Evolutionary conservation across 1,140 invertebrate species (phyloP).

Genomic region (Ladona fulva): DNA sequence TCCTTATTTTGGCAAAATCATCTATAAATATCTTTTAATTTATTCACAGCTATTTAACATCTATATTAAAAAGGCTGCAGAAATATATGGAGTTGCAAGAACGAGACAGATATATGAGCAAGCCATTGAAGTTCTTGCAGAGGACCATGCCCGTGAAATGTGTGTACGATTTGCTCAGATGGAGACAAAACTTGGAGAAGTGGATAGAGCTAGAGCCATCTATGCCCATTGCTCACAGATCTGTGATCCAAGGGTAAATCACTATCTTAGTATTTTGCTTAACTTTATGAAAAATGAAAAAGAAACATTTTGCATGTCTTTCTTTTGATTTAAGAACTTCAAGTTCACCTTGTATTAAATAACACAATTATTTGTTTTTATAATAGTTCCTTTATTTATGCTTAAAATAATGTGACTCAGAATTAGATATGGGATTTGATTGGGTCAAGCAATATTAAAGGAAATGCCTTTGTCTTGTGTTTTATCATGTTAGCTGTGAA

Average conservation of each 20-base stretch:
- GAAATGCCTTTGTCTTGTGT: too few species aligned
- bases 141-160: conserved; percentile 91
- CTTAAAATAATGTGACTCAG: too few species aligned
- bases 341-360: too few species aligned
- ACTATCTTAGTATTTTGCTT: too few species aligned
- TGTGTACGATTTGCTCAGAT: conserved; percentile 93
- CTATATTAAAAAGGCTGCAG: conserved; percentile 95
- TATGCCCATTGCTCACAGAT: conserved; percentile 98
- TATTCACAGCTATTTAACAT: conserved; percentile 85
- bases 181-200: conserved; percentile 96
- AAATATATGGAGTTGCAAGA: conserved; percentile 94
- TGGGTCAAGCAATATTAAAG: too few species aligned
- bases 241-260: conserved; percentile 83
- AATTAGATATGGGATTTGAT: too few species aligned
- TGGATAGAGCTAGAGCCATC: conserved; percentile 92
- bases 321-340: too few species aligned
- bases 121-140: conserved; percentile 88
- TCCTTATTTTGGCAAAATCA: neutral
- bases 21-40: neutral
- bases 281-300: too few species aligned
- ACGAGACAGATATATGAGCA: conserved; percentile 97
- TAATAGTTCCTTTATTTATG: too few species aligned
- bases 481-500: too few species aligned
- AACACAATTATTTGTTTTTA: too few species aligned
- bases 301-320: too few species aligned